These are phyloP conservation scores for Pedetes capensis DNA, from an alignment of 2,113 vertebrate genomes.

Conservation along the genomic window DNA sequence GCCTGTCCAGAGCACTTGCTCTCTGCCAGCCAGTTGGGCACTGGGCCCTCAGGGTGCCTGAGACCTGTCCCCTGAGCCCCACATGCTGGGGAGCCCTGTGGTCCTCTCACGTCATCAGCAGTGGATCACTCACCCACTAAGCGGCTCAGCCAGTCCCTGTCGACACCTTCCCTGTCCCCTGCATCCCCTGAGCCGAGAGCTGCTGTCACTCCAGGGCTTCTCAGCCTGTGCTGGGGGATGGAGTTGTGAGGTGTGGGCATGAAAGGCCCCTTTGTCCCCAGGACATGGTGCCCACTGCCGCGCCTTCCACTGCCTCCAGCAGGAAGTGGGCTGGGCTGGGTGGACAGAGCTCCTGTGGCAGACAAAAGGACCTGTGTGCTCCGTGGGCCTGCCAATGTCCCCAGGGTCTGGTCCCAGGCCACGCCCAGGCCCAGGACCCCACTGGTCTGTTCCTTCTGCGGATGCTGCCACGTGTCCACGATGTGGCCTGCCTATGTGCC, in stretches of 20 bases:
- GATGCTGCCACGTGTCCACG: too few species aligned
- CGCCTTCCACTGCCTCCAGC: slow-evolving; percentile 72
- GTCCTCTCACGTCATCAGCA: fast-evolving
- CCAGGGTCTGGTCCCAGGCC: background rate
- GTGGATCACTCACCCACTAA: fast-evolving
- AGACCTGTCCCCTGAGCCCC: fast-evolving
- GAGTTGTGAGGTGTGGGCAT: slow-evolving; percentile 76
- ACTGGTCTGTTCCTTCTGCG: background rate
- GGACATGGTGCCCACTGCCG: slow-evolving; percentile 59
- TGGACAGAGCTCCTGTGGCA: background rate
- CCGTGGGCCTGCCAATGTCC: background rate
- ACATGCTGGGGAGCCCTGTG: fast-evolving
- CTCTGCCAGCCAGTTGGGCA: too few species aligned
- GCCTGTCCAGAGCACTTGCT: too few species aligned
- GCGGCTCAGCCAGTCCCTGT: fast-evolving
- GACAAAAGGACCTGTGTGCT: slow-evolving; percentile 52
- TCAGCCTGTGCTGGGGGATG: slow-evolving; percentile 75
- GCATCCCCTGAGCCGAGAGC: background rate
- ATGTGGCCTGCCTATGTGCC: too few species aligned
- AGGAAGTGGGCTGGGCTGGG: slow-evolving; percentile 75
- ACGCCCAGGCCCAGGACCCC: background rate
- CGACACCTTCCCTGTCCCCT: too few species aligned
- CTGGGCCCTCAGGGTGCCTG: fast-evolving
- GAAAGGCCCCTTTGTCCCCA: slow-evolving; percentile 85
- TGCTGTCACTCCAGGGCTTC: background rate